Evolutionary conservation across 2,113 vertebrate genomes (phyloP), one percentile per base, ranked within the genome.

Genomic region (Hemichromis elongatus): DNA sequence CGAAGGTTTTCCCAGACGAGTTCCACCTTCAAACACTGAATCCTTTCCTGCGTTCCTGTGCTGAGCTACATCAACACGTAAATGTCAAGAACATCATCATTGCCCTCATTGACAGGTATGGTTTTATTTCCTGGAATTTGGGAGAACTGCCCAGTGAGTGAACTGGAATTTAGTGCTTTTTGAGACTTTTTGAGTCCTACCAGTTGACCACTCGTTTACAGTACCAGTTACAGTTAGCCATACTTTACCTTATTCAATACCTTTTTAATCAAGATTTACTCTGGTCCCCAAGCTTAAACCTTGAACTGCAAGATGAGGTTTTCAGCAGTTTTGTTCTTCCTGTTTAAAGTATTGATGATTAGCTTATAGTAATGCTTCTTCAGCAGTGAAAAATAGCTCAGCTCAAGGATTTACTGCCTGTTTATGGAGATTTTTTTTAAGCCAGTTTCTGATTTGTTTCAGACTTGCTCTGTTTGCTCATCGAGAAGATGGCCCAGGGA

Each of bases 51-150:
- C 96, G 99, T 68, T 97, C 99, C 54, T 99, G 98, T 95, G 99
- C 99, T 16, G 99, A 99, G 88, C 96, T 99, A 70, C 98, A 99
- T 89, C 99, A 99, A 94, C 97, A 98, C 40, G 99, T 99, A 92
- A 99, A 99, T 26, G 99, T 99, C 82, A 99, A 99, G 96, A 99
- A 99, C 95, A 99, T 99, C 90, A 99, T 99, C 91, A 99, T 99
- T 82, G 99, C 99, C 93, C 97, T 99, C 91, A 99, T 99, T 90
- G 98, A 99, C 95, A 97, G 99, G 99, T 99, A 93, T 4, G 13
- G 7, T 35, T 10, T 12, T 2, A 54, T 33, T 4, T 9, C 21
- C 18, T 85, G 45, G 35, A 16, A 68, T 33, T 13, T 6, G 18
- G 6, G 42, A 56, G 26, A 47, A 9, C 4, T 77, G 3, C 14